Evolutionary conservation across 2,888 invertebrate species (phyloP).

Genomic region (Acleris cristana): DNA sequence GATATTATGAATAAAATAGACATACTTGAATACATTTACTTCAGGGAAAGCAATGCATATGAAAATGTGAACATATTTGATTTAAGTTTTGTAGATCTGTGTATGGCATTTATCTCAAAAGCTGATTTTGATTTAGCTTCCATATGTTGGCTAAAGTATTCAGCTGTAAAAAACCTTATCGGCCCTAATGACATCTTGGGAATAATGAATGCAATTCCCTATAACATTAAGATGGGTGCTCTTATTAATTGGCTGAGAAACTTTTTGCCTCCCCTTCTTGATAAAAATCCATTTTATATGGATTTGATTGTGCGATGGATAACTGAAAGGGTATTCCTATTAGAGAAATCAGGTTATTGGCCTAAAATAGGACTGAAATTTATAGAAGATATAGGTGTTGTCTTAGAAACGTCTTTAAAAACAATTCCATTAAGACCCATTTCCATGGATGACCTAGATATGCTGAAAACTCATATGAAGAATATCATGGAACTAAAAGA

Average conservation of each 20-base stretch:
- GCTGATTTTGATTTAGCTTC: constrained; percentile 75
- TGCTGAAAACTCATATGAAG: constrained; percentile 67
- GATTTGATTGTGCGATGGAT: constrained; percentile 79
- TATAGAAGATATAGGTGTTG: constrained; percentile 65
- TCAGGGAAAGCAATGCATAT: constrained; percentile 66
- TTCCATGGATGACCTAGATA: constrained; percentile 74
- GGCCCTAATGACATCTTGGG: constrained; percentile 59
- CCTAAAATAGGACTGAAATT: constrained; percentile 79
- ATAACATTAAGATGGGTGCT: constrained; percentile 72
- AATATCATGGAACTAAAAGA: constrained; percentile 74
- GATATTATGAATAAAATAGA: constrained; percentile 72
- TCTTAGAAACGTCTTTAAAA: constrained; percentile 68
- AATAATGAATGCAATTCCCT: constrained; percentile 68
- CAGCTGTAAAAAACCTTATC: constrained; percentile 58
- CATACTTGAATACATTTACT: constrained; percentile 71
- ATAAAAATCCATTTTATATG: constrained; percentile 73
- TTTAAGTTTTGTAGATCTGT: constrained; percentile 62
- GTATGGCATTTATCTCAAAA: constrained; percentile 66
- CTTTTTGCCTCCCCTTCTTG: constrained; percentile 70
- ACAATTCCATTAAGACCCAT: constrained; percentile 68
- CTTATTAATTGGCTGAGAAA: constrained; percentile 76
- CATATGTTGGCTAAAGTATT: constrained; percentile 77
- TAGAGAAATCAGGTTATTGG: constrained; percentile 78
- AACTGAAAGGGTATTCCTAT: constrained; percentile 70
- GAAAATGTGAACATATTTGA: constrained; percentile 62